phyloP scores from a whole-genome alignment of 2,888 invertebrate genomes.

The Pollenia labialis region DNA sequence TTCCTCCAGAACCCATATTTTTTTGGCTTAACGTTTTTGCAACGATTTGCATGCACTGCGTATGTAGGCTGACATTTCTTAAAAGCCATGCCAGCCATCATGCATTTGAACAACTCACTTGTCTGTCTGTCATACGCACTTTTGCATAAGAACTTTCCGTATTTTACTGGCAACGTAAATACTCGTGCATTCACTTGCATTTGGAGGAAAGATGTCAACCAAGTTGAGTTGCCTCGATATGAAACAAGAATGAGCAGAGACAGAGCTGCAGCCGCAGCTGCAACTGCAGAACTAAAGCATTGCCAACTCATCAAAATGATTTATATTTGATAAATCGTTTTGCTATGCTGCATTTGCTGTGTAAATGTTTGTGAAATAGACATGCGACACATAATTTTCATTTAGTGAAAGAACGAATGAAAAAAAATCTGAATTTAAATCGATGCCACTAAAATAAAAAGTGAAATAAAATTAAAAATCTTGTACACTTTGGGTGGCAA shows the following conservation, averaged over 20 bases:
- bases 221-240: constrained; percentile 47
- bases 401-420: constrained; percentile 54
- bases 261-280: not conserved
- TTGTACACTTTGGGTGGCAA: constrained; percentile 81
- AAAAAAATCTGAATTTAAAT: constrained; percentile 67
- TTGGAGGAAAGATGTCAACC: constrained; percentile 51
- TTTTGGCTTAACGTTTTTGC: constrained; percentile 16
- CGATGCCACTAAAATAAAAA: constrained; percentile 72
- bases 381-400: constrained; percentile 71
- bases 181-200: constrained; percentile 9
- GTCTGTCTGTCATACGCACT: constrained; percentile 64
- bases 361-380: constrained; percentile 71
- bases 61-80: constrained; percentile 67
- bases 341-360: constrained; percentile 73
- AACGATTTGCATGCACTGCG: constrained; percentile 21
- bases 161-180: constrained; percentile 38
- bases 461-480: constrained; percentile 72
- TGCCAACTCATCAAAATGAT: constrained; percentile 81
- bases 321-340: constrained; percentile 83
- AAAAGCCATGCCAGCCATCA: constrained; percentile 47
- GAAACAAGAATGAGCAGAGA: not conserved
- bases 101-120: constrained; percentile 60
- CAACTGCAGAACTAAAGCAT: constrained; percentile 44
- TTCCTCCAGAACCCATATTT: not conserved
- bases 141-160: constrained; percentile 48